phyloP scores from a whole-genome alignment of 2,113 vertebrate genomes.

The Sinocyclocheilus maitianheensis region DNA sequence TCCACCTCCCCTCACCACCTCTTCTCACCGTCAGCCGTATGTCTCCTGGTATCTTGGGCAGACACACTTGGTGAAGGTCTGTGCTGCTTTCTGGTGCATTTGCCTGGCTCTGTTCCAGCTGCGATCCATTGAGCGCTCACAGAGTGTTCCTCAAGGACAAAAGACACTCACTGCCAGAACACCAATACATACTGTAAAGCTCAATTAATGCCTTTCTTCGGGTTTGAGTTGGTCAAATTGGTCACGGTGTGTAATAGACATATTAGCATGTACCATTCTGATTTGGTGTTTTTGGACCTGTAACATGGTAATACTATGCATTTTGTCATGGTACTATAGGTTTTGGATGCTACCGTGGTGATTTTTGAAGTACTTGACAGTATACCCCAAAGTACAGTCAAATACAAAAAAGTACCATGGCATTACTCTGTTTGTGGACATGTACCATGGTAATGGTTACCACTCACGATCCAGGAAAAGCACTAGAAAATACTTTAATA shows the following conservation, averaged over 20 bases:
- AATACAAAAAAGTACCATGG: too few relatives aligned
- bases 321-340: too few relatives aligned
- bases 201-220: slow-evolving; percentile 36
- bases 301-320: too few relatives aligned
- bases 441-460: too few relatives aligned
- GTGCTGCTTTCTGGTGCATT: slow-evolving; percentile 3
- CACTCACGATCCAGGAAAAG: too few relatives aligned
- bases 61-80: slow-evolving; percentile 7
- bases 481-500: too few relatives aligned
- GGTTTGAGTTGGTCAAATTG: not conserved
- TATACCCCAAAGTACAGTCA: too few relatives aligned
- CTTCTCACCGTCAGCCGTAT: not conserved
- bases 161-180: slow-evolving; percentile 7
- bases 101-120: slow-evolving; percentile 35
- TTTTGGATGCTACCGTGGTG: too few relatives aligned
- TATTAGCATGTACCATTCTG: too few relatives aligned
- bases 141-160: slow-evolving; percentile 49
- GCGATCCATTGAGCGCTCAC: slow-evolving; percentile 31
- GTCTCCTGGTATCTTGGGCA: not conserved
- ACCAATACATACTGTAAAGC: slow-evolving; percentile 23
- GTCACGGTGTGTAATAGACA: not conserved
- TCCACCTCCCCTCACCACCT: not conserved
- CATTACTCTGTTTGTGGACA: too few relatives aligned
- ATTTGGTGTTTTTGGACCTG: too few relatives aligned
- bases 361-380: too few relatives aligned